Evolutionary conservation across 1,140 invertebrate genomes (phyloP).

Genomic region (Drosophila ambigua): DNA sequence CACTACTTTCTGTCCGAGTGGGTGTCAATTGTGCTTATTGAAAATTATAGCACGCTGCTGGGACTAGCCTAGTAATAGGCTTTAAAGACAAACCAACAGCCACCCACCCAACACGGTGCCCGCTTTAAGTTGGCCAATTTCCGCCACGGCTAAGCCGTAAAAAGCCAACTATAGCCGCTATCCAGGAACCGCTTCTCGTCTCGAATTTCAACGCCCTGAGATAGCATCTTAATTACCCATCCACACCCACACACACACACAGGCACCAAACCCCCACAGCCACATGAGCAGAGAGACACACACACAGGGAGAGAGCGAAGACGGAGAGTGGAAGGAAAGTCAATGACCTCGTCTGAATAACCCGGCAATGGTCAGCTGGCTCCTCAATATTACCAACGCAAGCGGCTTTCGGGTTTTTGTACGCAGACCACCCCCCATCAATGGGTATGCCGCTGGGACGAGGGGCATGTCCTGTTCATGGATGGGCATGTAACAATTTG

Average conservation of each 20-base stretch:
- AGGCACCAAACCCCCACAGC: background rate
- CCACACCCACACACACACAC: constrained; percentile 13
- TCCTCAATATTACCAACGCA: constrained; percentile 47
- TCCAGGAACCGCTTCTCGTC: constrained; percentile 45
- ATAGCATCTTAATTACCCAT: constrained; percentile 77
- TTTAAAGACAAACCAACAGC: constrained; percentile 5
- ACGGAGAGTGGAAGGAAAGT: constrained; percentile 38
- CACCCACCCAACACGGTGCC: too few species aligned
- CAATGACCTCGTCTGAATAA: constrained; percentile 52
- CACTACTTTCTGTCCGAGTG: constrained; percentile 28
- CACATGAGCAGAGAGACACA: constrained; percentile 1
- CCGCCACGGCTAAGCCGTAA: constrained; percentile 24
- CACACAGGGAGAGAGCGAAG: background rate
- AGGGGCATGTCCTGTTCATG: too few species aligned
- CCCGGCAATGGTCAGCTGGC: constrained; percentile 30
- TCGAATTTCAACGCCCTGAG: constrained; percentile 63
- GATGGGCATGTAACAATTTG: background rate
- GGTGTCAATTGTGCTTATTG: constrained; percentile 68
- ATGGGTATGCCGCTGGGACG: background rate
- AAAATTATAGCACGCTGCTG: constrained; percentile 53
- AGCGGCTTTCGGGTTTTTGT: constrained; percentile 28
- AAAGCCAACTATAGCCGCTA: constrained; percentile 21
- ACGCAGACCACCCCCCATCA: background rate
- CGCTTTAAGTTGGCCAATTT: constrained; percentile 28
- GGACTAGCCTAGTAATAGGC: constrained; percentile 23